Evolutionary conservation across 2,888 invertebrate species (phyloP), one percentile per base, ranked within the genome.

Genomic region (Mamestra brassicae): DNA sequence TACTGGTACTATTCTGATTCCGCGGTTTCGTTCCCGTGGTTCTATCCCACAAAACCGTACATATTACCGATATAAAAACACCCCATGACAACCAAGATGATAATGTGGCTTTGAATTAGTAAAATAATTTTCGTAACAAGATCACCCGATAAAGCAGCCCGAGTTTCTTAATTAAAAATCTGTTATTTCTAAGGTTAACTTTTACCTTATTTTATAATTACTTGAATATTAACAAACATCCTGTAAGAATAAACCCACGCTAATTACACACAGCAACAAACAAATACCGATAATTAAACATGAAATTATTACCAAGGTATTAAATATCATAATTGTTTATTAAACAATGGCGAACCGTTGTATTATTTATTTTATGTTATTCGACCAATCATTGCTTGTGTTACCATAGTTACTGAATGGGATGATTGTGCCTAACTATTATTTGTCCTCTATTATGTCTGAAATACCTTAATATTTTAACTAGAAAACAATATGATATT

Each of bases 401-500:
- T 26, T 69, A 34, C 45, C 38, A 47, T 69, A 45, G 57, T 62
- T 6, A 72, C 50, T 4, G n/a, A 52, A 26, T 17, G 0, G 47
- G 13, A 57, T 69, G 7, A 52, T 60, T 74, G 11, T 50, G 13
- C 36, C 2, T 11, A 42, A 74, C 47, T 66, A 54, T 58, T 52
- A 34, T 54, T 66, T 13, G n/a, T 0, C 15, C 17, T 50, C 10
- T 26, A 55, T 50, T 42, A 47, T 26, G 17, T 60, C 45, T 10
- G 13, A 50, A 74, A 45, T 73, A 34, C 6, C 64, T 58, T 45
- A 17, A 36, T 69, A 65, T 74, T 62, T 42, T 42, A 70, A 62
- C 11, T 13, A 45, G 58, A 36, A 75, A 75, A 74, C 42, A 74
- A 64, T 60, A 47, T 36, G 17, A 42, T 17, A 45, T 45, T 74